Base-by-base conservation (phyloP, 1,140 invertebrate species). In the Drosophila persimilis region DNA sequence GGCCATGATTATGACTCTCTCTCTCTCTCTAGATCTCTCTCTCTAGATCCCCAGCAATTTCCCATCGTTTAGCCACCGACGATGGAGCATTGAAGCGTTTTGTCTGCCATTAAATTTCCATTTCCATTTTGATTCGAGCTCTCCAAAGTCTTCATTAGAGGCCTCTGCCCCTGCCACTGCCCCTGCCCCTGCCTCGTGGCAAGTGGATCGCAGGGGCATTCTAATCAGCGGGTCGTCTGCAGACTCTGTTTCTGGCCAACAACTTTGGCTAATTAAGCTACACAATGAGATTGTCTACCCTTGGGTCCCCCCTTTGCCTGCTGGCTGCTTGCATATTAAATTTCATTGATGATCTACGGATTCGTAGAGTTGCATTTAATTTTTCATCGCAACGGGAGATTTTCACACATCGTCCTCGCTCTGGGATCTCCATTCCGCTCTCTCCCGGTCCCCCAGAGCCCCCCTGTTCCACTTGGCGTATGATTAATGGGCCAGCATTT, bases 261-360 rank as follows among this genome's bases (percentile, higher is more conserved):
- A 81, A 63, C 78, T 75, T 78, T 78, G 83, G 63, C 75, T 88
- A 88, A 88, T 88, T 88, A 88, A 88, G 79, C 75, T 88, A 77
- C 84, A 89, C 79, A 86, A 81, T 88, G 75, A 84, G 72, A 88
- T 76, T 81, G 83, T 69, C 43, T 66, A 46, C 74, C 43, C 52
- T 45, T 35, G 7, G 29, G 48, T 47, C 59, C 47, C 59, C 47
- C 31, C 57, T 64, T 46, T 53, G 13, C 39, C 17, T 50, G 20
- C 46, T 31, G 55, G 53, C 47, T 24, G 11, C 35, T 39, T 39
- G 74, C 85, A 89, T 89, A 89, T 89, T 89, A 89, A 85, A 79
- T 89, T 89, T 89, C 85, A 89, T 89, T 89, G 85, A 85, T 89
- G 85, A 89, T 89, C 85, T 73, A 89, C 69, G 80, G 71, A 63